phyloP scores from a whole-genome alignment of 2,797 vertebrate genomes.

The Diglossa cyanea region DNA sequence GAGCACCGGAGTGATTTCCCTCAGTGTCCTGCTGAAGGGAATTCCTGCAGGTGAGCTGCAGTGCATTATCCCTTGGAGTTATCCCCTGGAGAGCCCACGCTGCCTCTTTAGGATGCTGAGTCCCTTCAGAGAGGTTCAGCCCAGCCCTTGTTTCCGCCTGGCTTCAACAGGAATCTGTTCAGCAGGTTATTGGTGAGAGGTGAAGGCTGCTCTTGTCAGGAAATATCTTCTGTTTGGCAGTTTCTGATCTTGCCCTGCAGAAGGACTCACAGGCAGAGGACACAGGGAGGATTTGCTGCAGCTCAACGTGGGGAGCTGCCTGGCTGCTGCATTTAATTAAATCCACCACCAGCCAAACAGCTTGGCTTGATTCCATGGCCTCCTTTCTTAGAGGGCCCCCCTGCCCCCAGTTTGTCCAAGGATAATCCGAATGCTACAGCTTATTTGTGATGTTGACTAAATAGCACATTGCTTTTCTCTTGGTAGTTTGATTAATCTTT shows the following conservation, averaged over 20 bases:
- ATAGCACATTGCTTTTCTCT: background rate
- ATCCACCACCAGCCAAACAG: background rate
- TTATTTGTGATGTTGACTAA: background rate
- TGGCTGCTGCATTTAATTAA: slow-evolving; percentile 42
- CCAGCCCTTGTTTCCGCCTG: background rate
- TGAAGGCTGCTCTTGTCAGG: background rate
- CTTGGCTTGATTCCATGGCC: slow-evolving; percentile 6
- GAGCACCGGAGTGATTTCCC: background rate
- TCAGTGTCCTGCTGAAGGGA: background rate
- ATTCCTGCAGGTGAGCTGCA: background rate
- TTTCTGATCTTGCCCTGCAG: background rate
- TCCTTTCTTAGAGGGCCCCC: background rate
- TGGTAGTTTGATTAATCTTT: background rate
- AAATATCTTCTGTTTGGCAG: background rate
- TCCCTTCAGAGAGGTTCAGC: background rate
- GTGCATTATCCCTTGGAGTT: background rate
- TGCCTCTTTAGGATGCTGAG: background rate
- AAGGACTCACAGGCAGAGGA: background rate
- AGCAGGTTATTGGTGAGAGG: background rate
- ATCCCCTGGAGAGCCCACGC: background rate
- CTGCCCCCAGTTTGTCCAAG: background rate
- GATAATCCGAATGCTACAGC: background rate
- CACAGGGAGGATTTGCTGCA: background rate
- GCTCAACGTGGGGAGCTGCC: background rate
- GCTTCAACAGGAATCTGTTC: background rate